Evolutionary conservation across 1,140 invertebrate species (phyloP).

Genomic region (Drosophila tropicalis): DNA sequence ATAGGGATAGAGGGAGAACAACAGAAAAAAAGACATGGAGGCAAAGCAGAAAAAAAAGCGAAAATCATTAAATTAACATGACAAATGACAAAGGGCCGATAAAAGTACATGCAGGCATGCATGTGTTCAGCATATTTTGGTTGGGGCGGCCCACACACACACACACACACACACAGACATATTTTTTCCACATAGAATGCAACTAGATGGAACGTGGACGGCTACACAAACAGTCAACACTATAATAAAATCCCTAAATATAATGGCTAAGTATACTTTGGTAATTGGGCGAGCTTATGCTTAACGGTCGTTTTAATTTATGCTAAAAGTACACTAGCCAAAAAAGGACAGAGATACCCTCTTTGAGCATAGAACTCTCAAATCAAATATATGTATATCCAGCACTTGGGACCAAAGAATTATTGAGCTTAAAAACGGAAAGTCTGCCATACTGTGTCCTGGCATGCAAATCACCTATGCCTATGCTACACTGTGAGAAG

Average conservation of each 20-base stretch:
- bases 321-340: constrained; percentile 46
- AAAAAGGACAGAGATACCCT: too few species aligned
- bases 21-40: not conserved
- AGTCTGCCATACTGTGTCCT: not conserved
- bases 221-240: constrained; percentile 56
- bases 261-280: constrained; percentile 73
- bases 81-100: constrained; percentile 71
- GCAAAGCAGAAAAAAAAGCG: constrained; percentile 9
- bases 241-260: constrained; percentile 74
- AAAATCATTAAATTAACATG: constrained; percentile 76
- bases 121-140: constrained; percentile 27
- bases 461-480: constrained; percentile 1
- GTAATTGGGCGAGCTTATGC: constrained; percentile 77
- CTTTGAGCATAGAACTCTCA: not conserved
- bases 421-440: not conserved
- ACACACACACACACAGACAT: constrained; percentile 18
- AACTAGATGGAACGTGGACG: constrained; percentile 21
- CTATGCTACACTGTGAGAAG: not conserved
- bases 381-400: not conserved
- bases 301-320: constrained; percentile 77
- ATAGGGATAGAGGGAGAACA: not conserved
- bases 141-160: not conserved
- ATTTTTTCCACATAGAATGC: constrained; percentile 4
- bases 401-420: not conserved
- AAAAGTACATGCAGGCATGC: constrained; percentile 60